Evolutionary conservation across 2,797 vertebrate species (phyloP), one percentile per base, ranked within the genome.

Genomic region (Chaetophractus vellerosus): DNA sequence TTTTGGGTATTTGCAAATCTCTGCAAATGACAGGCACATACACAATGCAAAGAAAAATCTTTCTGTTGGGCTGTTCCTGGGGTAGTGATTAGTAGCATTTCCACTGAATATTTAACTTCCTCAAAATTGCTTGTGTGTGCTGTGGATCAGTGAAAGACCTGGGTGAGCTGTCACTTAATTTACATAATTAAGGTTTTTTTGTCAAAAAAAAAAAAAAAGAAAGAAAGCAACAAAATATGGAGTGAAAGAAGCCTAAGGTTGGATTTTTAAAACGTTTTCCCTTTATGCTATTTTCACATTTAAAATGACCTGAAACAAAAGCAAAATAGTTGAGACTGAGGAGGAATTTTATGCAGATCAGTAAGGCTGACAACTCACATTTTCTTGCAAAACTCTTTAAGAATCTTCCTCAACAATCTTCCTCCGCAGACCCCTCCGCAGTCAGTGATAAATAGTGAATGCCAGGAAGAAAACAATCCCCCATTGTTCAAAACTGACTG

Each of bases 121-220:
- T 76, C 89, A 33, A 80, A 87, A 72, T 83, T 72, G 89, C 89
- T 91, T 92, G 72, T 93, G 83, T 93, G 86, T 81, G 83, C 83
- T 50, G 61, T 48, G 79, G 74, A 93, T 89, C 93, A 82, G 66
- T 23, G 57, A 80, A 72, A 72, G 72, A 91, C 84, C 84, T 36
- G 75, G 48, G 85, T 57, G 86, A 96, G 48, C 96, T 93, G 75
- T 88, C 6, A 2, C 71, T 83, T 83, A 33, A 33, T 96, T 96
- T 94, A 71, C 93, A 93, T 97, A 96, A 91, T 92, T 91, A 91
- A 96, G 24, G 71, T 91, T 90, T 78, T 88, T 75, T 94, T 91
- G 48, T 69, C 76, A 52, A 91, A 38, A 94, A 55, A 64, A 69
- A 36, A 28, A 88, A 90, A 52, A 91, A 38, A 94, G 50, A 64